Conservation (phyloP, 2,888 invertebrate genomes). For the Rotaria socialis region DNA sequence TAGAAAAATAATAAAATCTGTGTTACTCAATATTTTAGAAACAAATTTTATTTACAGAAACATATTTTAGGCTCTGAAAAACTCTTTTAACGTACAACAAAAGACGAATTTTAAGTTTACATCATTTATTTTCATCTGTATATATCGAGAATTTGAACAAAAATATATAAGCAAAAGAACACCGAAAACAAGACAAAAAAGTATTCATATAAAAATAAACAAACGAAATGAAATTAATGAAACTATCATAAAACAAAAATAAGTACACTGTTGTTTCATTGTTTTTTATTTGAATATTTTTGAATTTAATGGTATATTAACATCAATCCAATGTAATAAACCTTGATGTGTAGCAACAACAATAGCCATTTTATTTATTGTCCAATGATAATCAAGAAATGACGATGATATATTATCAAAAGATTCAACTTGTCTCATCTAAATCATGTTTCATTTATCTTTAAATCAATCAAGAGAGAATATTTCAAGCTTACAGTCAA, state of each 20-base stretch:
- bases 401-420: not conserved
- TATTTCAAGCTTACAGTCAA: not conserved
- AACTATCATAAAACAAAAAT: not conserved
- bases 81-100: no score
- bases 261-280: not conserved
- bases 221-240: not conserved
- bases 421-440: constrained; percentile 35
- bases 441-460: not conserved
- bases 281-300: not conserved
- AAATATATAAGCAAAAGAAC: no score
- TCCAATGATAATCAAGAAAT: constrained; percentile 35
- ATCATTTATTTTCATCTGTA: not conserved
- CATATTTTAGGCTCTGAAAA: no score
- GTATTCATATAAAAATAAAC: not conserved
- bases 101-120: not conserved
- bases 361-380: not conserved
- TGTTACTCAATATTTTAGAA: no score
- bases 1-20: no score
- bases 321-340: constrained; percentile 27
- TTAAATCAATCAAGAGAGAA: not conserved
- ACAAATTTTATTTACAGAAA: no score
- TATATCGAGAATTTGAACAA: not conserved
- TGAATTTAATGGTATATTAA: not conserved
- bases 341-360: constrained; percentile 24
- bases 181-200: not conserved